Conservation (phyloP, 2,113 vertebrate species). For the Megaceryle maxima region DNA sequence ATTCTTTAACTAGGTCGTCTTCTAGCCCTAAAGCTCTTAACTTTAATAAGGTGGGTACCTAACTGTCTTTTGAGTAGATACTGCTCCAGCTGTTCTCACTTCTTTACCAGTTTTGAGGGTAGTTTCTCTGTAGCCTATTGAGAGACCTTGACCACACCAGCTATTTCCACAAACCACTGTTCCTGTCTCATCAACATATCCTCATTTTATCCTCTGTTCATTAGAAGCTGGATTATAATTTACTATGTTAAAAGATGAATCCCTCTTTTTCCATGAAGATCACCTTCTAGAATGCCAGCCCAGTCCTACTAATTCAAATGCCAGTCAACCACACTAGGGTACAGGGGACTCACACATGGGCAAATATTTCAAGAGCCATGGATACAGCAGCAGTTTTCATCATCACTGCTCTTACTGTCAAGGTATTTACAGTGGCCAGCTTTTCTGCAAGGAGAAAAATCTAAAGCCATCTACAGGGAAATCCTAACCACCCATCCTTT, state of each 20-base stretch:
- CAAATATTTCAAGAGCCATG: background rate
- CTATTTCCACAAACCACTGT: background rate
- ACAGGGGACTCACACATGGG: accelerated
- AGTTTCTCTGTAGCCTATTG: background rate
- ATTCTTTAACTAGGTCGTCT: background rate
- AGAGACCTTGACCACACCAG: background rate
- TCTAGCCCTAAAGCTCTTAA: background rate
- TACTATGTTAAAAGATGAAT: background rate
- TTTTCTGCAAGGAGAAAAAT: background rate
- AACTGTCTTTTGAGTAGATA: background rate
- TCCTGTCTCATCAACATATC: background rate
- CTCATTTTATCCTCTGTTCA: background rate
- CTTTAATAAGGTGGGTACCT: background rate
- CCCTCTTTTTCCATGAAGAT: background rate
- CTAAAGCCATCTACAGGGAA: background rate
- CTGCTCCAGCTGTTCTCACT: background rate
- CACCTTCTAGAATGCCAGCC: background rate
- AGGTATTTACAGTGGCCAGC: background rate
- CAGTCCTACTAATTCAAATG: background rate
- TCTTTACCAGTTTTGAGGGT: background rate
- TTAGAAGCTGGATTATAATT: background rate
- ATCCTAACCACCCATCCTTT: background rate
- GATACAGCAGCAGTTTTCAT: background rate
- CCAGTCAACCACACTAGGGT: background rate
- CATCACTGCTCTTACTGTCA: background rate